phyloP scores from a whole-genome alignment of 64 coral and sea anemone genomes.

The Platygyra sinensis region DNA sequence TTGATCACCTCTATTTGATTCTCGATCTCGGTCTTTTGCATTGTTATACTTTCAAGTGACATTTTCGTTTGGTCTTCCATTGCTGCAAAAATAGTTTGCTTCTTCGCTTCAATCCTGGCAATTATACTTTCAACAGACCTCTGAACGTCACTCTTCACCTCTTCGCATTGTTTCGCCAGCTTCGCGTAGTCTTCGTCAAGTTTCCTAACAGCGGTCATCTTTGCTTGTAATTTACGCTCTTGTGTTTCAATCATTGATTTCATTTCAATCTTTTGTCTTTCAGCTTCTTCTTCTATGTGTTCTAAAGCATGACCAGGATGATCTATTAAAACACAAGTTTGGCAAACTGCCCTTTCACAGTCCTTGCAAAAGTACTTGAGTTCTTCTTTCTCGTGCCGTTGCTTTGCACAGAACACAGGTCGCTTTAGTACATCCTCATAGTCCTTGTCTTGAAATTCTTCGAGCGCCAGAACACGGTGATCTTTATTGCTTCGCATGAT shows the following conservation, averaged over 20 bases:
- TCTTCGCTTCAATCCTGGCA: background rate
- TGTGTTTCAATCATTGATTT: background rate
- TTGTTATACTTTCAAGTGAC: too few species aligned
- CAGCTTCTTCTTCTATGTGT: background rate
- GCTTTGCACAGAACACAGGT: background rate
- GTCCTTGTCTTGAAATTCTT: constrained; percentile 46
- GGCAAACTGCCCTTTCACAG: constrained; percentile 51
- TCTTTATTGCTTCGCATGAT: background rate
- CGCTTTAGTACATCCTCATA: constrained; percentile 55
- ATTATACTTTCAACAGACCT: background rate
- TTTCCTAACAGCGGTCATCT: background rate
- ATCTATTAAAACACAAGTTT: background rate
- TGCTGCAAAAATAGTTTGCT: background rate
- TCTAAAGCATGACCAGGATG: background rate
- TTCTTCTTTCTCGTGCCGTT: constrained; percentile 58
- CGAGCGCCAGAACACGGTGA: background rate
- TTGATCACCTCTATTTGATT: background rate
- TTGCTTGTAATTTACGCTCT: background rate
- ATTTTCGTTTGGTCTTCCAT: background rate
- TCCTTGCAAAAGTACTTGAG: constrained; percentile 61
- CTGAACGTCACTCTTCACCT: background rate
- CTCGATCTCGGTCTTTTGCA: too few species aligned
- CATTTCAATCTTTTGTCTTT: background rate
- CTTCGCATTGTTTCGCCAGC: background rate
- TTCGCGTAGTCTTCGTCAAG: background rate